Evolutionary conservation across 2,888 invertebrate species (phyloP), one percentile per base, ranked within the genome.

Genomic region (Heliconius charithonia): DNA sequence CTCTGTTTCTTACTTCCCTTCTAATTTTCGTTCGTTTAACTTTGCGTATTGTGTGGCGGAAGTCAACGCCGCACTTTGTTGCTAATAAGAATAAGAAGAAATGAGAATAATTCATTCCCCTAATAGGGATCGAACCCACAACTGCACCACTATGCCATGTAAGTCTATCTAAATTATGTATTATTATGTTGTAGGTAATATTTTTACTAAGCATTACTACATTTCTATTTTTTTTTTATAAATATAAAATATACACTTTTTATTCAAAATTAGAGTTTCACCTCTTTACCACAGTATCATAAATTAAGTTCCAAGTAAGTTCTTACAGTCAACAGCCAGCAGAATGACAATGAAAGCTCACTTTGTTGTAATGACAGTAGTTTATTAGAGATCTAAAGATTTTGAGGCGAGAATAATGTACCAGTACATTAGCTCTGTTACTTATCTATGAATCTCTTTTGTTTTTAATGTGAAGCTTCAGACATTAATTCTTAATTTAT

Each of bases 361-460:
- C 62, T 78, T 67, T 27, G 59, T 62, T 74, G 37, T 69, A 67
- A 78, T 62, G 71, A 70, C 72, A 77, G 66, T 51, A 77, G 73
- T 69, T 74, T 74, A 78, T 78, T 73, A 77, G 59, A 59, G 72
- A 72, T 59, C 72, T 16, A n/a, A 32, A 59, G 59, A 72, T 25
- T 72, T 71, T 37, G 72, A 67, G 56, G 59, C 67, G 37, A 76
- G 27, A 67, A 76, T 67, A 51, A 71, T 73, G 32, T 62, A 37
- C n/a, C 19, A 74, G 25, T 45, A 32, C 7, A 16, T n/a, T 56
- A 29, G 22, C 71, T 29, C 1, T 59, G 59, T 13, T 25, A 29
- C 41, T 69, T 69, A 25, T 69, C 69, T 41, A 25, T 41, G 3
- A 19, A 69, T 25, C 41, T 69, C 41, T 41, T 69, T 69, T 27